Percentiles rank a stretch among this genome's conserved stretches.
phyloP scores from a whole-genome alignment of 2,113 vertebrate species.

The Lichenostomus cassidix region DNA sequence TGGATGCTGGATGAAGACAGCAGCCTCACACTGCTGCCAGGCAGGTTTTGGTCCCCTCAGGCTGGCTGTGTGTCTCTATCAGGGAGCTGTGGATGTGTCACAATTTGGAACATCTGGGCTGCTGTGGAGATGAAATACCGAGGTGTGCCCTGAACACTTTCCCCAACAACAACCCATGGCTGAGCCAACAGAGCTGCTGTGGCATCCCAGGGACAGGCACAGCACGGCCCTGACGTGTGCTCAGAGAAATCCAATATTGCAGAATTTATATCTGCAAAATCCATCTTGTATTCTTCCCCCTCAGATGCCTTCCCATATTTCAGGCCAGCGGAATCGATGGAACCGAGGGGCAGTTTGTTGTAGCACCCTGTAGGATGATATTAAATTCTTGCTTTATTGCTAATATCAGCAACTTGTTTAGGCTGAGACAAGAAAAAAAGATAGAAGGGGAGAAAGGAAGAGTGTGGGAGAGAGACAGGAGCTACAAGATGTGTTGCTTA shows the following conservation, averaged over 20 bases:
- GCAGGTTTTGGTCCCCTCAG: not conserved
- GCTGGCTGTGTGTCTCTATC: not conserved
- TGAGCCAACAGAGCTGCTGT: not conserved
- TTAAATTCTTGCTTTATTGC: constrained; percentile 46
- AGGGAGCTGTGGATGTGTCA: not conserved
- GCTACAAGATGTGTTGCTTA: not conserved
- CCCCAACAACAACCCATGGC: not conserved
- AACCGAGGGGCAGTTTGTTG: not conserved
- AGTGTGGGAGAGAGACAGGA: not conserved
- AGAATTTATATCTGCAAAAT: constrained; percentile 41
- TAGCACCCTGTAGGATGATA: constrained; percentile 21
- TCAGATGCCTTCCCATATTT: constrained; percentile 32
- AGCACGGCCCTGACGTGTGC: not conserved
- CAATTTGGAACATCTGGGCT: not conserved
- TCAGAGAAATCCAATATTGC: constrained; percentile 29
- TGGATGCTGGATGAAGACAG: not conserved
- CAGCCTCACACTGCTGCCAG: not conserved
- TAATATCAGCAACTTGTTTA: constrained; percentile 47
- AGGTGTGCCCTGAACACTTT: not conserved
- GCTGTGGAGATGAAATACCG: not conserved
- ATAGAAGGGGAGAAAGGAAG: not conserved
- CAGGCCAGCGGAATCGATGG: not conserved
- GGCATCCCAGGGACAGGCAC: not conserved
- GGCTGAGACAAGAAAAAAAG: not conserved
- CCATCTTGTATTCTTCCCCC: not conserved